Base-by-base conservation (phyloP, 1,140 invertebrate species). In the Danaus plexippus region DNA sequence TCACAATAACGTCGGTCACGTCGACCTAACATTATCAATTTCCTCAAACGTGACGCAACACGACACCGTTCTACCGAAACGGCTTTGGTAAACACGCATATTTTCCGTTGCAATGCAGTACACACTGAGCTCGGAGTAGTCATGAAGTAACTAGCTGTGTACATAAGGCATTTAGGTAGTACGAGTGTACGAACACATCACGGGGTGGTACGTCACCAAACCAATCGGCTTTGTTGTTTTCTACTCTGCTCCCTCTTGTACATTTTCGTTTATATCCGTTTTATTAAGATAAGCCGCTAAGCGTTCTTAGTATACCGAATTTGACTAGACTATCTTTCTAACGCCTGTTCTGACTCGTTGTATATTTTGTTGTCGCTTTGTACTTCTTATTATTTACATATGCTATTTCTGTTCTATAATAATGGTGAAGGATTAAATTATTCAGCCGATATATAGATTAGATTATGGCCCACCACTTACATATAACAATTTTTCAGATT, bases 101-200 rank as follows among this genome's bases (percentile, higher is more conserved):
- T 86, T 86, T 86, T 86, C 83, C 81, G 83, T 86, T 86, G 83
- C 83, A 86, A 78, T 86, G 80, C 83, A 86, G 81, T 86, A 86
- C 83, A 85, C 81, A 86, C 83, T 86, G 83, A 86, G 83, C 83
- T 85, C 83, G 71, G 81, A 86, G 81, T 85, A 85, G 81, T 86
- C 83, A 86, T 86, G 83, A 85, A 86, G 83, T 86, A 79, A 87
- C 83, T 86, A 85, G 81, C 80, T 70, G 83, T 83, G 80, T 86
- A 86, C 83, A 86, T 86, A 86, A 86, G 83, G 83, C 83, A 86
- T 86, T 86, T 86, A 86, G 83, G 83, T 86, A 86, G 75, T 86
- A 86, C 78, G 77, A 80, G 22, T 32, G 22, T 32, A 32, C 80
- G 80, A 83, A 86, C 78, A 86, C 82, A 85, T 85, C 75, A 82